Evolutionary conservation across 2,888 invertebrate species (phyloP), one percentile per base, ranked within the genome.

Genomic region (Ophion costatus): DNA sequence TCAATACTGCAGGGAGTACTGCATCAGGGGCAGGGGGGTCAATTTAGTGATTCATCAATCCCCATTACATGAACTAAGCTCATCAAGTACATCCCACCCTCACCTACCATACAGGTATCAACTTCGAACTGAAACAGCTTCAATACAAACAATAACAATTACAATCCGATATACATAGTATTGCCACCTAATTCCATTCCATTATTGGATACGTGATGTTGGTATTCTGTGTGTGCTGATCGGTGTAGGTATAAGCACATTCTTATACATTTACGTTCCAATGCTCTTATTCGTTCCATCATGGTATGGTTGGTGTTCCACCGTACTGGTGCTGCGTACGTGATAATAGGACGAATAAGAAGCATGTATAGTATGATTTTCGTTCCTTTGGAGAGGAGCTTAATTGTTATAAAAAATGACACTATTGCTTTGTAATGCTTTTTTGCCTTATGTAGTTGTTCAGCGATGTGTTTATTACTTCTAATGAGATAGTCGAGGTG

Each of bases 31-130:
- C 9, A 2, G 14, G 10, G 45, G 24, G 42, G 33, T 45, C 63
- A 75, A 45, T 83, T 79, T 79, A 11, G 45, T 79, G 79, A 83
- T 70, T 79, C 83, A 79, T 73, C 69, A 57, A 75, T 75, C 20
- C 66, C 51, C 59, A 24, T 63, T 29, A 22, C 51, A 51, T 22
- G 1, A 1, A 11, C 42, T 63, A 17, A 0, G 24, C 17, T 4
- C 7, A 22, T 22, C 6, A 17, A 29, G 17, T 22, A 22, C 29
- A 7, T 10, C 5, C 29, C 29, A 5, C 29, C 14, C 38, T 38
- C 17, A 24, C 29, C 7, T 33, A 17, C 1, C 29, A 29, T 33
- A 29, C 29, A 1, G 14, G 14, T 20, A 9, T 24, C 9, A 1
- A 7, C 42, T 45, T 67, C 7, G 7, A 38, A 38, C 45, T 1